Evolutionary conservation across 2,113 vertebrate species (phyloP).

Genomic region (Kryptolebias marmoratus): DNA sequence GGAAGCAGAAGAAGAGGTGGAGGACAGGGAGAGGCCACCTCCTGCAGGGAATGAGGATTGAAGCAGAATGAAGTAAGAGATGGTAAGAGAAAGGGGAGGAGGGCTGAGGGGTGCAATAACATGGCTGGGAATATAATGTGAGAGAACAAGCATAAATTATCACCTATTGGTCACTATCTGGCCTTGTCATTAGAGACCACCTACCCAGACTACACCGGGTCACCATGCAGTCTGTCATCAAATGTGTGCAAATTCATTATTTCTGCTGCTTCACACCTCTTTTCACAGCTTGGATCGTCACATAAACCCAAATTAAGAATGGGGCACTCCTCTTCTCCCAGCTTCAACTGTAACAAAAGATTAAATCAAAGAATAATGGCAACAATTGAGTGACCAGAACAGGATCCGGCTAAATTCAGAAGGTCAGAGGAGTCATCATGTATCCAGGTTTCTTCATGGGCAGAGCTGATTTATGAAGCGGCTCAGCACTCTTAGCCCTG

Average conservation of each 20-base stretch:
- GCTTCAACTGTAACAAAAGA: conserved; percentile 1
- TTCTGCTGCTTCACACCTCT: conserved; percentile 39
- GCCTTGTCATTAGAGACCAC: conserved; percentile 68
- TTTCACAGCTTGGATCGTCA: conserved; percentile 36
- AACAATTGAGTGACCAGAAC: conserved; percentile 21
- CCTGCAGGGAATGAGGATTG: conserved; percentile 64
- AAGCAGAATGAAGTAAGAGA: conserved; percentile 48
- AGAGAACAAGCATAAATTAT: conserved; percentile 36
- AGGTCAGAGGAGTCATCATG: conserved; percentile 57
- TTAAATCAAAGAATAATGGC: background rate
- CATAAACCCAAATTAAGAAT: background rate
- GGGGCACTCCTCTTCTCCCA: conserved; percentile 17
- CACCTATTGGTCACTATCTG: conserved; percentile 42
- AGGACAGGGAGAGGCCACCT: conserved; percentile 77
- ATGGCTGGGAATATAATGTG: conserved; percentile 32
- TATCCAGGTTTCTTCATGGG: conserved; percentile 68
- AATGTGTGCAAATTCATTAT: conserved; percentile 26
- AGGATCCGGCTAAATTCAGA: conserved; percentile 6
- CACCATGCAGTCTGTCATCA: conserved; percentile 22
- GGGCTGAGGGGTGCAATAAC: conserved; percentile 17
- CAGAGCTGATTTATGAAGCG: conserved; percentile 80
- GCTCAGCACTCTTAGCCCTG: conserved; percentile 65
- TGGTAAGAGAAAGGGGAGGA: conserved; percentile 18
- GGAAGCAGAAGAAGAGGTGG: conserved; percentile 67
- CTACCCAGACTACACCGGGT: conserved; percentile 41